phyloP scores from a whole-genome alignment of 2,797 vertebrate genomes.

The Acridotheres tristis region DNA sequence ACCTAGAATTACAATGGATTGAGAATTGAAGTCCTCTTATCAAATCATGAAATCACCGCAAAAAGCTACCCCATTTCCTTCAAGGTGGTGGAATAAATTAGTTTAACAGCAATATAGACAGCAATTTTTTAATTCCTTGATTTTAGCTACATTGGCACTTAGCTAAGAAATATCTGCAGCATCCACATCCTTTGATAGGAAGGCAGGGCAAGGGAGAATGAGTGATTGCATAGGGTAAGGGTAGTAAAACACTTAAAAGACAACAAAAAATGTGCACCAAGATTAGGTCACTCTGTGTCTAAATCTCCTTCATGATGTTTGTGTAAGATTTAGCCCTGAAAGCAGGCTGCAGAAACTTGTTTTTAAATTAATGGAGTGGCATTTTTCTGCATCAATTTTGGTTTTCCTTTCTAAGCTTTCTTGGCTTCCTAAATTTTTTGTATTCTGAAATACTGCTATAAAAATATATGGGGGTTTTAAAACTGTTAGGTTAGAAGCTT shows the following conservation, averaged over 20 bases:
- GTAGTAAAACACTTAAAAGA: conserved; percentile 5
- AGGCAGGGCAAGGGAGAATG: background rate
- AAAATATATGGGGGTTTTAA: background rate
- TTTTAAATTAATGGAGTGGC: conserved; percentile 51
- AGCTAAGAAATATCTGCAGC: background rate
- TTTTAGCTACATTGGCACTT: background rate
- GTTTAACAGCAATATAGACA: background rate
- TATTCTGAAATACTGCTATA: background rate
- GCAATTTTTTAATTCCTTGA: background rate
- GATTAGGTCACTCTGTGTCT: background rate
- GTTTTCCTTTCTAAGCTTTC: conserved; percentile 23
- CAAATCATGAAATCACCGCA: conserved; percentile 7
- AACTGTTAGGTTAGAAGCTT: background rate
- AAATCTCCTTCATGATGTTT: conserved; percentile 9
- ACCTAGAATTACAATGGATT: background rate
- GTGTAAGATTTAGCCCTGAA: background rate
- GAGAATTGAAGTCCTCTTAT: background rate
- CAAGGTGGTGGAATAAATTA: background rate
- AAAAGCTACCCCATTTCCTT: background rate
- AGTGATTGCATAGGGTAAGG: background rate
- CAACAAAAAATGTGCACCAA: background rate
- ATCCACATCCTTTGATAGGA: background rate
- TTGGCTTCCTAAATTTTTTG: background rate
- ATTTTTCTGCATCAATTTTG: conserved; percentile 48
- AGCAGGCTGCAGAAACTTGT: conserved; percentile 31